Percentiles rank a stretch among this genome's conserved stretches.
These are phyloP conservation scores for Ammodytes marinus DNA, from an alignment of 2,113 vertebrate genomes.

Conservation along the genomic window DNA sequence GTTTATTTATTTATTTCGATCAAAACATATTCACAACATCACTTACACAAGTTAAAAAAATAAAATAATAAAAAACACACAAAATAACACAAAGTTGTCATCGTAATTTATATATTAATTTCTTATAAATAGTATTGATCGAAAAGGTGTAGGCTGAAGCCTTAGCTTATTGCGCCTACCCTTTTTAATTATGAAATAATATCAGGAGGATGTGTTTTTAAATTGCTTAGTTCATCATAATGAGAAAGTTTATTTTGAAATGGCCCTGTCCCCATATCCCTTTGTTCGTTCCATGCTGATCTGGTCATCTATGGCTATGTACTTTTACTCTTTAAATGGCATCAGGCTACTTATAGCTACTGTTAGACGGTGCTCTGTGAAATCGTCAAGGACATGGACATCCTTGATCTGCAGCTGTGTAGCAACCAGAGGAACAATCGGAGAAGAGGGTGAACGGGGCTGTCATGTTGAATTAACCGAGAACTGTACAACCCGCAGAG, in stretches of 20 bases:
- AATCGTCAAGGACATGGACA: conserved; percentile 61
- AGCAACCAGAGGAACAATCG: conserved; percentile 63
- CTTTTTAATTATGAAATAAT: background rate
- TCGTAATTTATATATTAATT: no score
- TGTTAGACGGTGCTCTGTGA: conserved; percentile 52
- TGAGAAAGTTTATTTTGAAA: background rate
- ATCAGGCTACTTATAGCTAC: conserved; percentile 45
- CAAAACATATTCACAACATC: no score
- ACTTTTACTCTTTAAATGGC: conserved; percentile 19
- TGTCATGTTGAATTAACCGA: conserved; percentile 77
- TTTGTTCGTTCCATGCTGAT: background rate
- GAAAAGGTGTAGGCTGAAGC: no score
- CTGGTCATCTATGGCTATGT: conserved; percentile 42
- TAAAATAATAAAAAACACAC: no score
- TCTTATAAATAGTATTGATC: no score
- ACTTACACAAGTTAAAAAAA: no score
- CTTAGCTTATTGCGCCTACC: no score
- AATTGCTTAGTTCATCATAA: conserved; percentile 5
- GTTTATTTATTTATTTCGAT: no score
- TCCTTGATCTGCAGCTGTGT: conserved; percentile 74
- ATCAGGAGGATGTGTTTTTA: background rate
- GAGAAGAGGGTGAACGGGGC: conserved; percentile 54
- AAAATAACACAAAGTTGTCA: no score
- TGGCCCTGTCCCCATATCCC: background rate
- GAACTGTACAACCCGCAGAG: conserved; percentile 55